Evolutionary conservation across 2,797 vertebrate genomes (phyloP).

Genomic region (Peromyscus aztecus): DNA sequence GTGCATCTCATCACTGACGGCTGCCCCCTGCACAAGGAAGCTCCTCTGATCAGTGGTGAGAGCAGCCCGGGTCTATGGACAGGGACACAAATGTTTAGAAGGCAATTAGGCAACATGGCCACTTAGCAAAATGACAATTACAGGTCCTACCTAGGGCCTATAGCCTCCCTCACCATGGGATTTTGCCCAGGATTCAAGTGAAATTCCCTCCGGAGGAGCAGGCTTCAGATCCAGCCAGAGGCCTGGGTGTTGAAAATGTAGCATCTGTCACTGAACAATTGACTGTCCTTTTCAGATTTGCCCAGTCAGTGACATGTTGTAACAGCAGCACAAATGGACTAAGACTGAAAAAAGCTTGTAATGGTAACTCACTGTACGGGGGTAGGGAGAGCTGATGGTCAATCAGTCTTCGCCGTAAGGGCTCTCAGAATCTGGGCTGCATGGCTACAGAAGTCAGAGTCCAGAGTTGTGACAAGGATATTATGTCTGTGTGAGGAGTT

Average conservation of each 20-base stretch:
- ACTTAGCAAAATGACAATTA: not conserved
- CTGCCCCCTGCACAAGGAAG: not conserved
- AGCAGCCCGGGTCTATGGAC: not conserved
- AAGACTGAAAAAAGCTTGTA: not conserved
- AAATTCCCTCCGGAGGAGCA: not conserved
- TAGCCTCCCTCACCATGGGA: not conserved
- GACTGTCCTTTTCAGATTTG: not conserved
- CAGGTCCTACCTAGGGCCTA: not conserved
- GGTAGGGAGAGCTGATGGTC: not conserved
- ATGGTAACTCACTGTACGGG: not conserved
- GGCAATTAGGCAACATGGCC: not conserved
- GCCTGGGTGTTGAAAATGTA: not conserved
- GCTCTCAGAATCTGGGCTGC: not conserved
- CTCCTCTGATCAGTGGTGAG: not conserved
- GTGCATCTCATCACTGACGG: not conserved
- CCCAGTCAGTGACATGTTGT: not conserved
- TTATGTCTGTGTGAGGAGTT: not conserved
- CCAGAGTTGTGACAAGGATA: not conserved
- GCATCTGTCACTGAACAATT: not conserved
- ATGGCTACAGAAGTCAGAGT: not conserved
- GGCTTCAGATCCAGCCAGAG: not conserved
- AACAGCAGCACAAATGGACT: not conserved
- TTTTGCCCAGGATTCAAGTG: not conserved
- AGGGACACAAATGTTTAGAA: not conserved
- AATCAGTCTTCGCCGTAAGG: not conserved